Conservation (phyloP, 2,113 vertebrate species). For the Anas platyrhynchos region DNA sequence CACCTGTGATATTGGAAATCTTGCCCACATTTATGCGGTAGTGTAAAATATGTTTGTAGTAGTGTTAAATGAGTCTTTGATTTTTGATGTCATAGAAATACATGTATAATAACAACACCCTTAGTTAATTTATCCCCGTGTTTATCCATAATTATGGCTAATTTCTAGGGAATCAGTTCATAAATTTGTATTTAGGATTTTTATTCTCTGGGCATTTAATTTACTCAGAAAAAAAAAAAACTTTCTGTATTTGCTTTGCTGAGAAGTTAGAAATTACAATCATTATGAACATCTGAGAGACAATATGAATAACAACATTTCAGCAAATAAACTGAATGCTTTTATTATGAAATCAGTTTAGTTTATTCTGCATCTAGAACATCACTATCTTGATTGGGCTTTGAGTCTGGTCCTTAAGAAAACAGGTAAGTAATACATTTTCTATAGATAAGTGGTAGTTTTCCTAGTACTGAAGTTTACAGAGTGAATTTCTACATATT, state of each 20-base stretch:
- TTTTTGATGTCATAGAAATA: background rate
- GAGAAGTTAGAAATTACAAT: background rate
- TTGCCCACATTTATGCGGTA: background rate
- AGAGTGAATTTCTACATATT: background rate
- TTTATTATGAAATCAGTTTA: background rate
- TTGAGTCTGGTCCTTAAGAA: background rate
- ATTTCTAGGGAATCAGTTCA: background rate
- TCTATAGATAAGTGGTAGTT: background rate
- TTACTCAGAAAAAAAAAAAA: background rate
- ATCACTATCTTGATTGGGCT: background rate
- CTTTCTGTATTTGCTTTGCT: background rate
- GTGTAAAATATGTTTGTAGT: background rate
- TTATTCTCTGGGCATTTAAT: background rate
- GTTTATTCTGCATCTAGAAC: background rate
- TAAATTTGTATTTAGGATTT: background rate
- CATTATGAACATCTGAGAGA: background rate
- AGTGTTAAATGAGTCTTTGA: background rate
- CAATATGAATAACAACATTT: background rate
- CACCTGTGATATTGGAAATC: background rate
- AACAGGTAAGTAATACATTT: background rate
- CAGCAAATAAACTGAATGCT: background rate
- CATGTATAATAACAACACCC: background rate
- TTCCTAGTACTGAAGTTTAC: background rate
- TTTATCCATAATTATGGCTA: background rate
- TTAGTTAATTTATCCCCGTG: background rate